phyloP scores from a whole-genome alignment of 2,888 invertebrate genomes.

The Geophilus truncorum region DNA sequence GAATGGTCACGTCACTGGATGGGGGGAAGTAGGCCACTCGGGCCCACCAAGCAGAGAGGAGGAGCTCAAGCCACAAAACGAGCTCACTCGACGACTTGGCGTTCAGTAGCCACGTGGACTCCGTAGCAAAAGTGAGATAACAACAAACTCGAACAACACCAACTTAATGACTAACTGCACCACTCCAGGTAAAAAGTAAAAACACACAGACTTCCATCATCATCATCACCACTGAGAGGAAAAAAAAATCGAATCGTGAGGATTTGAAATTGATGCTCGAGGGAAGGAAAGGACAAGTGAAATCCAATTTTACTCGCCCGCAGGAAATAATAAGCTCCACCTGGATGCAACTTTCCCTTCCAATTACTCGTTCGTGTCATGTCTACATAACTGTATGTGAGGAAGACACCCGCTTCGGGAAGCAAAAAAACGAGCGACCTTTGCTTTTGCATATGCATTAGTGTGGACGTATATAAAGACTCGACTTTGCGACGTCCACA shows the following conservation, averaged over 20 bases:
- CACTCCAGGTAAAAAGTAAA: background rate
- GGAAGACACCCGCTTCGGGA: background rate
- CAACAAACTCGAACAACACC: background rate
- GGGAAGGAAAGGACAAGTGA: background rate
- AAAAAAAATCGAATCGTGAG: background rate
- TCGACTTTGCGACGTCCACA: background rate
- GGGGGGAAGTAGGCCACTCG: slow-evolving; percentile 15
- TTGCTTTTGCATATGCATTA: slow-evolving; percentile 15
- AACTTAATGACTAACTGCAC: background rate
- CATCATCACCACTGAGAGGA: background rate
- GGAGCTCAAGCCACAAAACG: slow-evolving; percentile 15
- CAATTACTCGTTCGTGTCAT: slow-evolving; percentile 9
- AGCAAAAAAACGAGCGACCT: background rate
- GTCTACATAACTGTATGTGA: background rate
- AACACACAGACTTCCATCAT: background rate
- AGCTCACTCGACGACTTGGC: slow-evolving; percentile 12
- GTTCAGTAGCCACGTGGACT: slow-evolving; percentile 16
- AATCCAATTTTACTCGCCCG: slow-evolving; percentile 17
- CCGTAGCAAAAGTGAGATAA: slow-evolving; percentile 2
- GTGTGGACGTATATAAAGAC: background rate
- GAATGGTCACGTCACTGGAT: slow-evolving; percentile 20
- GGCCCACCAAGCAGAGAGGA: slow-evolving; percentile 9
- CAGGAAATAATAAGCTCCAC: slow-evolving; percentile 23
- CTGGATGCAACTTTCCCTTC: slow-evolving; percentile 19
- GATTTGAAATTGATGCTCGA: slow-evolving; percentile 2